Conservation (phyloP, 1,140 invertebrate species). For the Forficula auricularia region DNA sequence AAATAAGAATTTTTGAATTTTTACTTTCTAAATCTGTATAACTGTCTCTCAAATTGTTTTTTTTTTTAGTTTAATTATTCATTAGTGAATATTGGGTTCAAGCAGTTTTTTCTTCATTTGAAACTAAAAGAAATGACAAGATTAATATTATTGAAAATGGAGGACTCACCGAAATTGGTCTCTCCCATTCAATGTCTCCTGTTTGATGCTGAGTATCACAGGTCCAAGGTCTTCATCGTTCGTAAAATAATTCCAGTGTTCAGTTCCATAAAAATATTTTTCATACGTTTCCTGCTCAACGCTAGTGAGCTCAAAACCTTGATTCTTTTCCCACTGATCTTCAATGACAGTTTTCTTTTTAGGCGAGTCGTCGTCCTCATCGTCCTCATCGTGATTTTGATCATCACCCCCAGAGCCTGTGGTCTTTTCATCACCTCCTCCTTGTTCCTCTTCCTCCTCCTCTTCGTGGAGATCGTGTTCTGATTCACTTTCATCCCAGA, state of each 20-base stretch:
- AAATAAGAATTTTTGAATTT: too few species aligned
- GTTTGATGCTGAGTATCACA: conserved; percentile 89
- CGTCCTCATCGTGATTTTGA: conserved; percentile 12
- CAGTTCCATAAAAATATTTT: conserved; percentile 82
- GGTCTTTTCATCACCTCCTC: neutral
- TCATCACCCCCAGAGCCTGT: neutral
- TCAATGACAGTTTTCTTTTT: conserved; percentile 74
- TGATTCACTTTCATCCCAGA: conserved; percentile 73
- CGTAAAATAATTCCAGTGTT: conserved; percentile 98
- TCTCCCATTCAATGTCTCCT: conserved; percentile 76
- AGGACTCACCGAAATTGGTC: conserved; percentile 75
- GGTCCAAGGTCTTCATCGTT: conserved; percentile 91
- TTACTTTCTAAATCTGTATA: too few species aligned
- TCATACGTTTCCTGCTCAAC: conserved; percentile 91
- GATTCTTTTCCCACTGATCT: conserved; percentile 77
- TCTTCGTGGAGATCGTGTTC: conserved; percentile 46
- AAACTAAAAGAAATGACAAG: too few species aligned
- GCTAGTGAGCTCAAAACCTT: conserved; percentile 77
- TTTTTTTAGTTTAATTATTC: neutral
- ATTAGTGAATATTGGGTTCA: too few species aligned
- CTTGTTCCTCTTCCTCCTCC: conserved; percentile 18
- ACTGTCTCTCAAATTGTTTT: too few species aligned
- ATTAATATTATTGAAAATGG: too few species aligned
- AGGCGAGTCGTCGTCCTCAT: conserved; percentile 20
- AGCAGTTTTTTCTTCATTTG: too few species aligned